These are phyloP conservation scores for Valencia hispanica DNA, from an alignment of 2,797 vertebrate genomes.

Conservation along the genomic window DNA sequence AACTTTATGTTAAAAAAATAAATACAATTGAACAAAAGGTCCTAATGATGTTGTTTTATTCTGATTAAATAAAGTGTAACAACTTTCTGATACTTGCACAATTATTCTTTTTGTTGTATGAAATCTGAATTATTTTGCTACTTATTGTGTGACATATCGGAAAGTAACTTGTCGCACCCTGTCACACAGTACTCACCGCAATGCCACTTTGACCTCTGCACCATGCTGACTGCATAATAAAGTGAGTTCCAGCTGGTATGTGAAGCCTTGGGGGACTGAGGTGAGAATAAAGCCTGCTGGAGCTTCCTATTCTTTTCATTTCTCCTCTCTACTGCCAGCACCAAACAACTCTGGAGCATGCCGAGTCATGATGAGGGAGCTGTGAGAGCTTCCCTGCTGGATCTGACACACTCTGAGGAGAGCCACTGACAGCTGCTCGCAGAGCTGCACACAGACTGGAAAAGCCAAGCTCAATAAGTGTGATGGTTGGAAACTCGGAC, in stretches of 20 bases:
- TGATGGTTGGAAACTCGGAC: conserved; percentile 33
- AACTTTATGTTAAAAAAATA: neutral
- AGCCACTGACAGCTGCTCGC: conserved; percentile 29
- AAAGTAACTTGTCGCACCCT: conserved; percentile 41
- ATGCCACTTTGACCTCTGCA: conserved; percentile 60
- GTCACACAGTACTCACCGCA: conserved; percentile 33
- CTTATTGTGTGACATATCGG: conserved; percentile 1
- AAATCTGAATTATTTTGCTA: neutral
- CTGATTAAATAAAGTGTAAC: neutral
- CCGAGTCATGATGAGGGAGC: conserved; percentile 58
- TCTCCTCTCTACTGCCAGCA: conserved; percentile 16
- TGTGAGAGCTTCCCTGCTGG: conserved; percentile 46
- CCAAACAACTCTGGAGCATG: conserved; percentile 41
- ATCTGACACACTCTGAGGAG: conserved; percentile 45
- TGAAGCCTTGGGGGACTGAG: conserved; percentile 56
- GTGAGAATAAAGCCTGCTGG: conserved; percentile 69
- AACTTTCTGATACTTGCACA: neutral
- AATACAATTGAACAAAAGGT: neutral
- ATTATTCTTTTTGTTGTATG: neutral
- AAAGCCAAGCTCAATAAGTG: conserved; percentile 46
- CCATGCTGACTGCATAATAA: conserved; percentile 67
- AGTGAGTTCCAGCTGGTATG: conserved; percentile 74
- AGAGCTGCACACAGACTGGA: conserved; percentile 50
- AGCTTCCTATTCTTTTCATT: conserved; percentile 6
- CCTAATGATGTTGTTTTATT: neutral